Evolutionary conservation across 2,888 invertebrate genomes (phyloP).

Genomic region (Thysanoteuthis rhombus): DNA sequence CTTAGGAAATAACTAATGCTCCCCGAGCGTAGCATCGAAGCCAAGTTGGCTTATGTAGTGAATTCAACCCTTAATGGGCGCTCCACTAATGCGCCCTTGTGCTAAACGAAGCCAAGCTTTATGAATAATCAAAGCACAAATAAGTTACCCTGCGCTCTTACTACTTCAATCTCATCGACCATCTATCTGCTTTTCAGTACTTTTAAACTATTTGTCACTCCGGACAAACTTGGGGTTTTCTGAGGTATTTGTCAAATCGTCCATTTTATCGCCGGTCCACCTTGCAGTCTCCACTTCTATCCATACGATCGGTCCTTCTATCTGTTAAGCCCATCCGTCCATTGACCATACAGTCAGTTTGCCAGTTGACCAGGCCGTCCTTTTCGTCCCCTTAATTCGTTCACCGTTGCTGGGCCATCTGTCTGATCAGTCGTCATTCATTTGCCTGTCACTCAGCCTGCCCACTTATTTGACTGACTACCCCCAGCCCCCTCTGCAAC

Average conservation of each 20-base stretch:
- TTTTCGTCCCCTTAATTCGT: background rate
- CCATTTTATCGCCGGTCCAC: background rate
- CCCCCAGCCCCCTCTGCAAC: background rate
- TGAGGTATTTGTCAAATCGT: background rate
- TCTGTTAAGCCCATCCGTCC: background rate
- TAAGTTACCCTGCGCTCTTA: no score
- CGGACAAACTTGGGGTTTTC: background rate
- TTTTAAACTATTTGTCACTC: background rate
- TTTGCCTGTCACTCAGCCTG: background rate
- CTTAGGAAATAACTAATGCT: no score
- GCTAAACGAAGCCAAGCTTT: no score
- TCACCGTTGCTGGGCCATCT: background rate
- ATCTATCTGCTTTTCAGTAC: background rate
- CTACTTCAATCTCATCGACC: no score
- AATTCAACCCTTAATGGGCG: no score
- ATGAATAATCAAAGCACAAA: background rate
- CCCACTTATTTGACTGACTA: background rate
- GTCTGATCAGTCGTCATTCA: background rate
- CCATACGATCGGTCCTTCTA: background rate
- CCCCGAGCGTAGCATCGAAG: no score
- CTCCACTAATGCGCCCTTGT: no score
- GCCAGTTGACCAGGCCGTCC: background rate
- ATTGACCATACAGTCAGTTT: background rate
- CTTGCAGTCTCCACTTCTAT: background rate
- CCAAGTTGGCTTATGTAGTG: no score